phyloP scores from a whole-genome alignment of 2,888 invertebrate genomes.

The Ecdyonurus torrentis region DNA sequence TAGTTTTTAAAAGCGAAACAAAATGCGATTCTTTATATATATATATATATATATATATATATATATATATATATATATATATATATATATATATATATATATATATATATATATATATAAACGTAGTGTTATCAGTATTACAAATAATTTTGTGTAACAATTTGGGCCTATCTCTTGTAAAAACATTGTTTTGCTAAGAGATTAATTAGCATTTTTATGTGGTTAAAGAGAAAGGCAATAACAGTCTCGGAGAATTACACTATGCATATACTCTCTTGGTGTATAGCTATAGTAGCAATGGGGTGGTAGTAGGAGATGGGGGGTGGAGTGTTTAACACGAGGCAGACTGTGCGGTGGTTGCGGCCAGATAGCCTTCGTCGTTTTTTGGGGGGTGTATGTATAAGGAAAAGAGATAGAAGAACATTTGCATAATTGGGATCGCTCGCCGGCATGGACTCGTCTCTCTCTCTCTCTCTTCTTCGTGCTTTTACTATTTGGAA shows the following conservation, averaged over 20 bases:
- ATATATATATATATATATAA: no score
- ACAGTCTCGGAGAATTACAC: background rate
- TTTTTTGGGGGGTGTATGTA: background rate
- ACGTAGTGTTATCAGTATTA: background rate
- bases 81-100: no score
- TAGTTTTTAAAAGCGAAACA: no score
- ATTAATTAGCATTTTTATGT: conserved; percentile 3
- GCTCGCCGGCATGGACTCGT: background rate
- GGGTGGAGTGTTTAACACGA: background rate
- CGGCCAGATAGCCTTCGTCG: background rate
- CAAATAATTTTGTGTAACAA: background rate
- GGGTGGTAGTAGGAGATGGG: background rate
- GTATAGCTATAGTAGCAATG: background rate
- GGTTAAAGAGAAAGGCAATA: background rate
- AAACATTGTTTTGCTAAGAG: background rate
- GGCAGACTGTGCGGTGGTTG: background rate
- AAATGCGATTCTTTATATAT: no score
- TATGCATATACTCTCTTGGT: no score
- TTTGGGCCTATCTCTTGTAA: background rate
- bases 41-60: no score
- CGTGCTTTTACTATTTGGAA: no score
- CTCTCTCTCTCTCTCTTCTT: background rate
- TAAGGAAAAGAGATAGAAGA: background rate
- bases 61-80: no score
- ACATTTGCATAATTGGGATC: conserved; percentile 2